Evolutionary conservation across 2,797 vertebrate genomes (phyloP), one percentile per base, ranked within the genome.

Genomic region (Lutjanus campechanus): DNA sequence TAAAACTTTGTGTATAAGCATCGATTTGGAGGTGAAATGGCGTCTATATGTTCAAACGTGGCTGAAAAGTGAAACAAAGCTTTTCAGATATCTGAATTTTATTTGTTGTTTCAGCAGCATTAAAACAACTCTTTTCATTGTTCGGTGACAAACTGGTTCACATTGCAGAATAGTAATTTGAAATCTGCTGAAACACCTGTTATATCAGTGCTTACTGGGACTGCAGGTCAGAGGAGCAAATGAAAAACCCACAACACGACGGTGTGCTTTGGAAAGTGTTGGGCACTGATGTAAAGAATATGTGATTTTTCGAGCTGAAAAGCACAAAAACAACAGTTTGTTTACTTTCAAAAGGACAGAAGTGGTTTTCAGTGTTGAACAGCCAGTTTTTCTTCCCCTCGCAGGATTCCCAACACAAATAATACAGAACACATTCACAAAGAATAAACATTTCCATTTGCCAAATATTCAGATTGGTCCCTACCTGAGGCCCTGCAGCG

Each of bases 271-370:
- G 55, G 67, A 46, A 59, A 58, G 20, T 8, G 54, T 44, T 20
- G n/a, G n/a, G 8, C 0, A 4, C 1, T 7, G 64, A 65, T 49
- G 70, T 41, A 55, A 59, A 69, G 74, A 67, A 64, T 5, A 4
- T n/a, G 22, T 41, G n/a, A 15, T 59, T 20, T 56, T 36, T 65
- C 0, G 11, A 53, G 58, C 59, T 29, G 40, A 59, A 49, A 40
- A 1, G 29, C 11, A 8, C 29, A 47, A 62, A 61, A 56, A 54
- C 64, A 62, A 47, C 50, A 8, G 46, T 47, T 69, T 54, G 44
- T 73, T 69, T 51, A 61, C 60, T 66, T 69, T n/a, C 54, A 73
- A 60, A 53, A 19, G 19, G 56, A 54, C 55, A 19, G 44, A 11
- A 8, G 11, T 19, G 12, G 1, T 25, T 54, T 36, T 36, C 41